Conservation (phyloP, 2,888 invertebrate genomes). For the Tethea ocularis region DNA sequence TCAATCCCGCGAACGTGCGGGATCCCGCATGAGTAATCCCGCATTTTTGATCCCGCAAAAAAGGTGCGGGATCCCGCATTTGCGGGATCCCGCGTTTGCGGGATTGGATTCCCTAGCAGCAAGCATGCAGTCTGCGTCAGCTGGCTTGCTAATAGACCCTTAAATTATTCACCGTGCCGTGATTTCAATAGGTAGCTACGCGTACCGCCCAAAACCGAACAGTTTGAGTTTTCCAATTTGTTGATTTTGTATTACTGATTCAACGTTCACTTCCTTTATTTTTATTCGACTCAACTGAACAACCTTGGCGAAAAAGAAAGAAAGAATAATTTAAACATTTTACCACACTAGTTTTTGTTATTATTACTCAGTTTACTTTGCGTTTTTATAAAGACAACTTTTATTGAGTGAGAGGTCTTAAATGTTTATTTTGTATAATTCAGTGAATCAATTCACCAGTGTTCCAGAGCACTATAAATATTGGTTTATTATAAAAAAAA, state of each 20-base stretch:
- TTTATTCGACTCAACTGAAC: constrained; percentile 2
- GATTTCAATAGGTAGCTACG: neutral
- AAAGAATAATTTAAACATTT: constrained; percentile 7
- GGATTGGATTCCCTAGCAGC: no score
- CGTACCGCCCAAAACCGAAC: neutral
- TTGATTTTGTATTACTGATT: constrained; percentile 10
- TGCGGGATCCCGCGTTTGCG: no score
- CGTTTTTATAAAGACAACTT: neutral
- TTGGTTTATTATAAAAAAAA: no score
- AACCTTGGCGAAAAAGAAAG: constrained; percentile 7
- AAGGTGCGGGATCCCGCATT: no score
- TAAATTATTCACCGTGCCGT: neutral
- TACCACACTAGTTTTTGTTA: neutral
- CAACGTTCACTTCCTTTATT: constrained; percentile 2
- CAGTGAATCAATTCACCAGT: neutral
- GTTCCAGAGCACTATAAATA: neutral
- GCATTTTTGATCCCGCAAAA: no score
- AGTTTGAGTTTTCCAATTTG: neutral
- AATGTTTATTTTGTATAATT: neutral
- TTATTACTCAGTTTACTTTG: neutral
- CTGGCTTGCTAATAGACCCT: neutral
- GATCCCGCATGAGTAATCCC: no score
- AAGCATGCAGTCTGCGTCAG: no score
- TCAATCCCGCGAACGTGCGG: no score
- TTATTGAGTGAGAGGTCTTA: neutral